Percentiles rank a stretch among this genome's conserved stretches.
Conservation (phyloP, 2,797 vertebrate species). For the Centroberyx gerrardi region DNA sequence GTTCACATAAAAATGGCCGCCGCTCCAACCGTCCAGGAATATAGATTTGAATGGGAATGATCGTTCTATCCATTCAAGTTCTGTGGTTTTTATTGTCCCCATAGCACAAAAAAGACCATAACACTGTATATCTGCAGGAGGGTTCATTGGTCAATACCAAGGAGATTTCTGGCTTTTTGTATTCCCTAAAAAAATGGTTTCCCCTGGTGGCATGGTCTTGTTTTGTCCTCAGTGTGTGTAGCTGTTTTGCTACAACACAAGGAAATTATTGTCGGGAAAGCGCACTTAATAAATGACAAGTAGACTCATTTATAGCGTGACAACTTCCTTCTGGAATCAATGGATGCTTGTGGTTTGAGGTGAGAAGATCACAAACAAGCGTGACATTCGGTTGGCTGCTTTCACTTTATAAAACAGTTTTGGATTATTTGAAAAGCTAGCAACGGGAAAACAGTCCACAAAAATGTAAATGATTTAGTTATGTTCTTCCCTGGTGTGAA, state of each 20-base stretch:
- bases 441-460: no score
- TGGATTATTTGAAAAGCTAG: no score
- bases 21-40: no score
- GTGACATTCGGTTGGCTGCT: no score
- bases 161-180: conserved; percentile 10
- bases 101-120: neutral
- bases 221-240: neutral
- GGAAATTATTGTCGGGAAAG: neutral
- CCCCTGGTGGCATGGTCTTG: conserved; percentile 37
- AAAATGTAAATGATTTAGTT: no score
- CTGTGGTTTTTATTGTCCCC: neutral
- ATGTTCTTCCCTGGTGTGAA: no score
- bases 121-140: neutral
- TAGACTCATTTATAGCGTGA: neutral
- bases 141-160: conserved; percentile 8
- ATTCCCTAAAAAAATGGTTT: conserved; percentile 19
- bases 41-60: no score
- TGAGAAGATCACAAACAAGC: no score
- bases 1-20: no score
- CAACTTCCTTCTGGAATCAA: neutral
- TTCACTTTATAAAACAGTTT: no score
- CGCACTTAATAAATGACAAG: neutral
- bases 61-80: no score
- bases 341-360: neutral
- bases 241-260: neutral